phyloP scores from a whole-genome alignment of 2,797 vertebrate species.

The Bryconaethiops microstoma region DNA sequence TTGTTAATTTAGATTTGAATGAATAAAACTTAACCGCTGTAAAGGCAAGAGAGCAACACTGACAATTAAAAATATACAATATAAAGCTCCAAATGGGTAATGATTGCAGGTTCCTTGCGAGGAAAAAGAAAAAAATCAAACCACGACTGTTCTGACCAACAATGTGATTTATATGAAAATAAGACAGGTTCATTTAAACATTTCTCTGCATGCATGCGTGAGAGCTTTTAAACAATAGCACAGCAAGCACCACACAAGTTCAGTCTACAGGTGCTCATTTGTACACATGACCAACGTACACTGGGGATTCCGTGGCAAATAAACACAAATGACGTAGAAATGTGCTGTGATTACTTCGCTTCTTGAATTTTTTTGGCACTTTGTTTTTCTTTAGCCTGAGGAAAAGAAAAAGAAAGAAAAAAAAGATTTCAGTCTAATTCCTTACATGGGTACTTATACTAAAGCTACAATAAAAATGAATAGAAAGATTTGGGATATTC shows the following conservation, averaged over 20 bases:
- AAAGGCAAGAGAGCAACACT: background rate
- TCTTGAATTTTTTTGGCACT: slow-evolving; percentile 95
- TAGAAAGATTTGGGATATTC: background rate
- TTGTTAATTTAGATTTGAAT: background rate
- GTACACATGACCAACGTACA: slow-evolving; percentile 38
- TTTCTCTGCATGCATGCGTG: slow-evolving; percentile 49
- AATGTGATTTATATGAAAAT: slow-evolving; percentile 82
- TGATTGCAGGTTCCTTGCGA: background rate
- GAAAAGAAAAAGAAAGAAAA: slow-evolving; percentile 7
- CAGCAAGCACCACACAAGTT: slow-evolving; percentile 26
- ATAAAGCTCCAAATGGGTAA: background rate
- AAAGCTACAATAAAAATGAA: background rate
- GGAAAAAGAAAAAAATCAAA: slow-evolving; percentile 21
- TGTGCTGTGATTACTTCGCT: slow-evolving; percentile 87
- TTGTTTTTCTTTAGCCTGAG: slow-evolving; percentile 96
- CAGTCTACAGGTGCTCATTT: slow-evolving; percentile 28
- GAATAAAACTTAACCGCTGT: background rate
- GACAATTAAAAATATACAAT: background rate
- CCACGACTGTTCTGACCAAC: slow-evolving; percentile 62
- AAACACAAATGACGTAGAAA: slow-evolving; percentile 23
- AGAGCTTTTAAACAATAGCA: slow-evolving; percentile 27
- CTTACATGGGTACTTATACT: background rate
- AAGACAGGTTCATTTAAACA: slow-evolving; percentile 71
- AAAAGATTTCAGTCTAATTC: background rate
- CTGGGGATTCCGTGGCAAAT: slow-evolving; percentile 46